Conservation (phyloP, 2,888 invertebrate genomes). For the Stenodema calcarata region DNA sequence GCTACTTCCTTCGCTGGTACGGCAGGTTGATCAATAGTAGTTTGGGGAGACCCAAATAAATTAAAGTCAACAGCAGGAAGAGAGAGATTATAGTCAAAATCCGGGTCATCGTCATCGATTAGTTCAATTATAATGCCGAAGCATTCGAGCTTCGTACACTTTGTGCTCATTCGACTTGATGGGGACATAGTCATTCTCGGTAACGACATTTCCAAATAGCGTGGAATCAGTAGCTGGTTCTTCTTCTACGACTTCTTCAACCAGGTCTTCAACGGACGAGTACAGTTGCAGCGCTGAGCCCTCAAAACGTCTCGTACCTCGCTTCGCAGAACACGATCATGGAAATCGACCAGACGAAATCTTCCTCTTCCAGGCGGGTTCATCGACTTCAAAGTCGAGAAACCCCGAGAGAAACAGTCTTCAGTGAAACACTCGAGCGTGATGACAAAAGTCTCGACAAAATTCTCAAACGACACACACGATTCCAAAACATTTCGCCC, state of each 20-base stretch:
- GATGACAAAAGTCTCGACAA: no score
- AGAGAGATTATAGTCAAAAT: not conserved
- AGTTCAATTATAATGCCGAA: not conserved
- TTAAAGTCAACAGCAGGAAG: not conserved
- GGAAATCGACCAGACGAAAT: no score
- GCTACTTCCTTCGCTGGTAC: not conserved
- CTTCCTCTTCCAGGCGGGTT: no score
- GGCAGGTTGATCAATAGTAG: not conserved
- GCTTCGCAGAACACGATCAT: no score
- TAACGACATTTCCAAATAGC: not conserved
- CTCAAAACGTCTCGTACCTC: no score
- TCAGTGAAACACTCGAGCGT: no score
- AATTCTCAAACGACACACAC: no score
- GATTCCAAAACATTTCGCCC: no score
- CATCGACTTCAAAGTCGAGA: no score
- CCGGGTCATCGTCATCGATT: not conserved
- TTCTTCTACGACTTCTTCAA: not conserved
- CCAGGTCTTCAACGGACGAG: not conserved
- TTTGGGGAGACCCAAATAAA: not conserved
- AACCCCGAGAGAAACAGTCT: no score
- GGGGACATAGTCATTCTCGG: not conserved
- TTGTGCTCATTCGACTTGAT: not conserved
- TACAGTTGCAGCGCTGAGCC: no score
- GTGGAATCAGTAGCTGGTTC: not conserved
- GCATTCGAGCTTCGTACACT: not conserved